Conservation (phyloP, 2,113 vertebrate species). For the Perca fluviatilis region DNA sequence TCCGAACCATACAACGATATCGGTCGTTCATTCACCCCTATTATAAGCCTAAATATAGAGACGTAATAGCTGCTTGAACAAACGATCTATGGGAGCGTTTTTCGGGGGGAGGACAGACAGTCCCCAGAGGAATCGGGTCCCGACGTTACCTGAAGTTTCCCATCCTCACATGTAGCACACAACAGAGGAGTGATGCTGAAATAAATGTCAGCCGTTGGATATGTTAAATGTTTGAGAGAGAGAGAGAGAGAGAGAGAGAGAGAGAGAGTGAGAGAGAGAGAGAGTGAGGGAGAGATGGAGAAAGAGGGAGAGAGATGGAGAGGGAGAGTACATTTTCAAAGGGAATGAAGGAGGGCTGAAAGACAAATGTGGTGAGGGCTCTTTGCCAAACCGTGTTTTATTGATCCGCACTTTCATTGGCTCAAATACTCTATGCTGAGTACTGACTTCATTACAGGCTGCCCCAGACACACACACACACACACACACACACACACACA, state of each 20-base stretch:
- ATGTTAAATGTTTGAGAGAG: no score
- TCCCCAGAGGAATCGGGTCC: no score
- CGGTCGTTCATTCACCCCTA: no score
- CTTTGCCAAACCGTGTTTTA: conserved; percentile 41
- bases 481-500: neutral
- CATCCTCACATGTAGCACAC: no score
- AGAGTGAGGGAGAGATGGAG: neutral
- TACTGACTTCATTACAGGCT: conserved; percentile 32
- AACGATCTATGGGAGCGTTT: no score
- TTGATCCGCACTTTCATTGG: conserved; percentile 54
- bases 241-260: neutral
- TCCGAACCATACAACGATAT: no score
- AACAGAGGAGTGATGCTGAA: no score
- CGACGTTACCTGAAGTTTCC: no score
- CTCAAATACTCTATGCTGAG: conserved; percentile 48
- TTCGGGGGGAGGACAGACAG: no score
- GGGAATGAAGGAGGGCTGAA: neutral
- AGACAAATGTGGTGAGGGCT: conserved; percentile 7
- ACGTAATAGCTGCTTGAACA: no score
- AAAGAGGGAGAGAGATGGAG: neutral
- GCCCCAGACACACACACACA: conserved; percentile 7
- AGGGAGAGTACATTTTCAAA: neutral
- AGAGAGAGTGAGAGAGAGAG: neutral
- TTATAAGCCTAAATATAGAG: no score
- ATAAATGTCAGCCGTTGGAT: no score